Base-by-base conservation (phyloP, 2,888 invertebrate genomes). In the Tineola bisselliella region DNA sequence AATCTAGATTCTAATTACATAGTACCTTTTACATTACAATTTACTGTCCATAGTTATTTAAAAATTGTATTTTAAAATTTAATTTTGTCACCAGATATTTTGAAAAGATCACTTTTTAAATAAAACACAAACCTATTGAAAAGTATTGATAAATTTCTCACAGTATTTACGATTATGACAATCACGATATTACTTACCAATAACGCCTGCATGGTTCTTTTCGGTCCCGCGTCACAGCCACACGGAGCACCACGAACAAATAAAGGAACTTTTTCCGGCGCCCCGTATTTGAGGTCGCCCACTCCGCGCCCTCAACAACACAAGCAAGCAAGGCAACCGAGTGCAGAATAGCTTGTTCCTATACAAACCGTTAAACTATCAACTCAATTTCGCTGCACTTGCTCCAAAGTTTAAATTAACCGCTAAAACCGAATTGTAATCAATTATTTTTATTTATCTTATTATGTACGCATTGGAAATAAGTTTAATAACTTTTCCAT, bases 211-310 rank as follows among this genome's bases (percentile, higher is more conserved):
- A 86, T 87, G 81, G 74, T 82, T 81, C 77, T 18, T 31, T 78
- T 73, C 67, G 65, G 74, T 71, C 31, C 60, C 75, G 84, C 86
- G 84, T 79, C 86, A 83, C 84, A 73, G 73, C 70, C 79, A 80
- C 81, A 75, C 74, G 71, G 73, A 77, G 78, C 70, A 80, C 84
- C 70, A 84, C 75, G 71, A 79, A 81, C 86, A 87, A 87, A 87
- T 87, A 87, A 86, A 86, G 82, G 82, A 80, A 77, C 73, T 72
- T 68, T 73, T 79, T 77, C 81, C 79, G 75, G 81, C 84, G 76
- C 84, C 68, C 70, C 78, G 82, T 87, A 79, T 87, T 83, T 77
- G 86, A 84, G 83, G 81, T 79, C 82, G 84, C 84, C 84, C 84
- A 80, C 86, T 86, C 86, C 82, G 44, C 80, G 81, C 81, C 81